Base-by-base conservation (phyloP, 2,888 invertebrate species). In the Nemapogon koenigi region DNA sequence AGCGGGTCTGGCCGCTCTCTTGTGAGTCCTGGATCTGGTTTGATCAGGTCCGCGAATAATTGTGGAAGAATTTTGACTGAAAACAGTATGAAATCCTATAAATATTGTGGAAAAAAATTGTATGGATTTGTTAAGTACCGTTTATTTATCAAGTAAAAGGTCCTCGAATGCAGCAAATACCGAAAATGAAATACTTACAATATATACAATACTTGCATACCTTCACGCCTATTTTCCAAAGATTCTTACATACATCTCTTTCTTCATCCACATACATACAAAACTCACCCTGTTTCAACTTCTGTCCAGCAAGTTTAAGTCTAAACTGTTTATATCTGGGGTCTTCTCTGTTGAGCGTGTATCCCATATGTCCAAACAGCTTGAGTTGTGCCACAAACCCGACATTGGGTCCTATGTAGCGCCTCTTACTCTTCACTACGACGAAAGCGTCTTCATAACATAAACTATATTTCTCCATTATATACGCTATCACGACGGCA, bases 401-500 rank as follows among this genome's bases (percentile, higher is more conserved):
- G 10, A 84, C 67, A 60, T 94, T 94, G 1, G 94, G 94, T 39
- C 84, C 84, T 0, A 91, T 84, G 51, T 87, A 87, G 26, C 83
- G 81, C 3, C 92, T 76, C 57, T 87, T 89, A n/a, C 75, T 62
- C 60, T 87, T 87, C 0, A 91, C 89, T 44, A 83, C 57, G 1
- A 46, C 46, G 41, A 87, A 86, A 0, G 94, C 93, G 35, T 89
- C 86, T 22, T 83, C 79, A 49, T 87, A 89, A 40, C 84, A 83
- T 29, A 91, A 61, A n/a, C 83, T 68, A 56, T 91, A 85, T 49
- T 90, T 91, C 55, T 90, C 88, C 96, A 96, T 96, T 8, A 94
- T 67, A 59, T 88, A 94, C 0, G 91, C 94, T 40, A 94, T 87
- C 0, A 94, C 89, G 2, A 94, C 81, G 0, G 94, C 88, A 0